These are phyloP conservation scores for Drosophila obscura DNA, from an alignment of 1,140 invertebrate genomes.

Conservation along the genomic window DNA sequence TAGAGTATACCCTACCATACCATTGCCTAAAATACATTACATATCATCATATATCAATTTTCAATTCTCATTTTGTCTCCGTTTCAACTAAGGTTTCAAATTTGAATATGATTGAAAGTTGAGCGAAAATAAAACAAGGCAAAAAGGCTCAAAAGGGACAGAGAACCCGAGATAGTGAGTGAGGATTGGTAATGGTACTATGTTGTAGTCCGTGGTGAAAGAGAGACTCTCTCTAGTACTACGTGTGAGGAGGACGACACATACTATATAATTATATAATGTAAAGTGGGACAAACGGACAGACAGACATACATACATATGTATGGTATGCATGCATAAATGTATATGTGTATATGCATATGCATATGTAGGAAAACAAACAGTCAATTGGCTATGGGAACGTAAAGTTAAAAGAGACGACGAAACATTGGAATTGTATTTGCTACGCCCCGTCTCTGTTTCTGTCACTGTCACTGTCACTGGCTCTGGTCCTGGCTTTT, in stretches of 20 bases:
- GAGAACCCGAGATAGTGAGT: constrained; percentile 4
- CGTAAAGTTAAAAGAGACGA: constrained; percentile 31
- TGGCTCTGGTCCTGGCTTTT: constrained; percentile 22
- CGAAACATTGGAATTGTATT: constrained; percentile 19
- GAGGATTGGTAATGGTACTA: neutral
- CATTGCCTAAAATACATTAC: constrained; percentile 53
- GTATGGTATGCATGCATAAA: constrained; percentile 26
- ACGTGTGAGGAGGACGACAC: neutral
- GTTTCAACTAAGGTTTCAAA: constrained; percentile 9
- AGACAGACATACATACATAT: neutral
- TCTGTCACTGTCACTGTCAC: constrained; percentile 1
- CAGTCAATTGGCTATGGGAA: constrained; percentile 63
- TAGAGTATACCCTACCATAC: constrained; percentile 47
- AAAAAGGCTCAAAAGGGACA: neutral
- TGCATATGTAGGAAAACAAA: constrained; percentile 39
- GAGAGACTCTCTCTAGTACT: neutral
- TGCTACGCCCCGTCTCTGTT: constrained; percentile 23
- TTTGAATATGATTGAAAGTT: constrained; percentile 38
- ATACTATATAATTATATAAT: neutral
- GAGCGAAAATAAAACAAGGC: constrained; percentile 13
- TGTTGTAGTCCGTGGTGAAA: too few species aligned
- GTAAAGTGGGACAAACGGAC: constrained; percentile 15
- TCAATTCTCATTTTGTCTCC: constrained; percentile 23
- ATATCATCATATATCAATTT: too few species aligned
- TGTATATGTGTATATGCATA: constrained; percentile 11